Conservation (phyloP, 1,140 invertebrate genomes). For the Eubasilissa regina region DNA sequence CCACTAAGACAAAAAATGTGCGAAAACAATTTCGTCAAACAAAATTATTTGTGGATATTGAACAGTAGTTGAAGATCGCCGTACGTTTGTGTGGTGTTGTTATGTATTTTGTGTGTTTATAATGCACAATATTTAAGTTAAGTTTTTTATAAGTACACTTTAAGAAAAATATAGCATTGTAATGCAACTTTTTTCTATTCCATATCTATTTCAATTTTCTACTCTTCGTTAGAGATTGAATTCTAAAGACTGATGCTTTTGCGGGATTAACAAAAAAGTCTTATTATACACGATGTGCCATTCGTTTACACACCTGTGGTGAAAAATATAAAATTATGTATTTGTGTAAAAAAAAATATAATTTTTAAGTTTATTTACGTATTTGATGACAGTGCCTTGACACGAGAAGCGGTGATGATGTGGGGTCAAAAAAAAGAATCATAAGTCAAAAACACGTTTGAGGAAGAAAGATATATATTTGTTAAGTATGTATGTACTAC, state of each 20-base stretch:
- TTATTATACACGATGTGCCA: slow-evolving; percentile 24
- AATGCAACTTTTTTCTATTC: slow-evolving; percentile 31
- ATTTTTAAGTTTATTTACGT: neutral
- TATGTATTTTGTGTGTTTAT: neutral
- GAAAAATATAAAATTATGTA: slow-evolving; percentile 4
- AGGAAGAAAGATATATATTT: neutral
- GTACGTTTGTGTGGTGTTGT: slow-evolving; percentile 36
- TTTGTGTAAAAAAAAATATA: neutral
- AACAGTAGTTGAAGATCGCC: slow-evolving; percentile 6
- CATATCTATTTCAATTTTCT: slow-evolving; percentile 42
- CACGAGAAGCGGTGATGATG: slow-evolving; percentile 32
- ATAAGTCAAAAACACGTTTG: neutral
- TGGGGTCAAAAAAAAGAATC: slow-evolving; percentile 38
- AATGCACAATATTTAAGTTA: slow-evolving; percentile 5
- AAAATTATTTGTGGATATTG: neutral
- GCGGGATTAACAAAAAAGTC: slow-evolving; percentile 19
- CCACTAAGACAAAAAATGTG: neutral
- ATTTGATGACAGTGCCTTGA: slow-evolving; percentile 56
- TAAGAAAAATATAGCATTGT: slow-evolving; percentile 19
- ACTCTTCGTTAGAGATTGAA: slow-evolving; percentile 21
- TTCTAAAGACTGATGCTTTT: slow-evolving; percentile 43
- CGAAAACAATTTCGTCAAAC: slow-evolving; percentile 5
- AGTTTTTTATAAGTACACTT: slow-evolving; percentile 26
- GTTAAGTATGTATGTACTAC: neutral
- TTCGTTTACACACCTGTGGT: neutral